These are phyloP conservation scores for Lucilia sericata DNA, from an alignment of 1,140 invertebrate species.

Conservation along the genomic window DNA sequence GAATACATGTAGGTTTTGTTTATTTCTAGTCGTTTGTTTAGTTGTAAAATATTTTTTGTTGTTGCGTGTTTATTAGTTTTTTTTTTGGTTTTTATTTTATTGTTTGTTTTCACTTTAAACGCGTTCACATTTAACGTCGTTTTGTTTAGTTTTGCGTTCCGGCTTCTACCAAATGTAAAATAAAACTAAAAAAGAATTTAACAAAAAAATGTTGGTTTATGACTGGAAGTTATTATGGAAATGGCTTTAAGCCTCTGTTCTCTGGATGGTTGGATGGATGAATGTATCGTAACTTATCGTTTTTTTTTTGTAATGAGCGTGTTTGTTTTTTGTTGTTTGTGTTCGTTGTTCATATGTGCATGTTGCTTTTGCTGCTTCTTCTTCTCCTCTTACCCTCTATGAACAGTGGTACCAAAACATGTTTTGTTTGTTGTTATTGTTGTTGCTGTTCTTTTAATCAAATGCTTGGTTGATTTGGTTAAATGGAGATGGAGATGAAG, in stretches of 20 bases:
- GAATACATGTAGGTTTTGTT: no score
- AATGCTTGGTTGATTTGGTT: slow-evolving; percentile 14
- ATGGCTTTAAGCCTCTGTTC: slow-evolving; percentile 34
- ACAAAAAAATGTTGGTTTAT: slow-evolving; percentile 11
- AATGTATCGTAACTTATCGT: slow-evolving; percentile 15
- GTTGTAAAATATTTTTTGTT: not conserved
- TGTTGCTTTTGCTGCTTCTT: not conserved
- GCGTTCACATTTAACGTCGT: not conserved
- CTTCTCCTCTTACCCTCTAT: not conserved
- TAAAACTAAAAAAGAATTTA: slow-evolving; percentile 22
- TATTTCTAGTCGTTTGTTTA: not conserved
- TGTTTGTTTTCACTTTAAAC: slow-evolving; percentile 16
- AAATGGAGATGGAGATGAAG: not conserved
- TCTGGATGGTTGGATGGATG: not conserved
- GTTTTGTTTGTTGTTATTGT: slow-evolving; percentile 7
- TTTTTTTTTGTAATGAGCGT: not conserved
- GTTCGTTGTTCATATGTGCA: not conserved
- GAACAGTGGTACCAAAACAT: not conserved
- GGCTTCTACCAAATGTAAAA: slow-evolving; percentile 44
- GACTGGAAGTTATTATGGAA: slow-evolving; percentile 42
- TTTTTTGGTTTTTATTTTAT: not conserved
- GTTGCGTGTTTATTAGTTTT: not conserved
- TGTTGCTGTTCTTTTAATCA: slow-evolving; percentile 24
- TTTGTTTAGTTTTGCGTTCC: not conserved
- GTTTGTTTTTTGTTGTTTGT: slow-evolving; percentile 10